A percentile compares a stretch with the other conserved stretches of the same genome.
These are phyloP conservation scores for Haliaeetus leucogaster DNA, from an alignment of 2,113 vertebrate genomes.

Conservation along the genomic window DNA sequence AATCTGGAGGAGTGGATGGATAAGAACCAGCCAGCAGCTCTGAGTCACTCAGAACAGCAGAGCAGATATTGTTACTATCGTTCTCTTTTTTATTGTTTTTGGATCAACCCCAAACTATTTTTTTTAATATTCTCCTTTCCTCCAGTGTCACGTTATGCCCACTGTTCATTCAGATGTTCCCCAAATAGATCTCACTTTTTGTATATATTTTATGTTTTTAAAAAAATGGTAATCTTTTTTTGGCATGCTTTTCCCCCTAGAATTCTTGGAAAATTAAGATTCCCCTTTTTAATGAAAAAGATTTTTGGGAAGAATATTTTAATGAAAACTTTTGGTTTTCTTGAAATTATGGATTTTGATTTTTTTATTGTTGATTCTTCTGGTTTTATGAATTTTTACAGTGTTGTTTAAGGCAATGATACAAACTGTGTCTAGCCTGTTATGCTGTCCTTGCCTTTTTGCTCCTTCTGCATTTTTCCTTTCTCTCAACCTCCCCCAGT, in stretches of 20 bases:
- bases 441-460: background rate
- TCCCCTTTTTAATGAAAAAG: background rate
- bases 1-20: background rate
- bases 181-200: background rate
- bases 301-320: background rate
- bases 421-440: fast-evolving
- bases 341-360: background rate
- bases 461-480: background rate
- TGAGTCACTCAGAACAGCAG: background rate
- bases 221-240: background rate
- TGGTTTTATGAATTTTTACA: background rate
- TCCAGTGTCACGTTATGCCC: background rate
- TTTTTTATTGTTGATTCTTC: background rate
- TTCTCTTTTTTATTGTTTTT: background rate
- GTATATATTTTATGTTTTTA: background rate
- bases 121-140: background rate
- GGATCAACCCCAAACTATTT: background rate
- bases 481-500: background rate
- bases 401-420: background rate
- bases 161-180: background rate
- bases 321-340: background rate
- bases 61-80: background rate
- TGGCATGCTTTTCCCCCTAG: background rate
- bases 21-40: background rate
- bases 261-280: background rate